Percentiles rank a stretch among this genome's conserved stretches.
phyloP scores from a whole-genome alignment of 2,113 vertebrate species.

The Microtus oregoni region DNA sequence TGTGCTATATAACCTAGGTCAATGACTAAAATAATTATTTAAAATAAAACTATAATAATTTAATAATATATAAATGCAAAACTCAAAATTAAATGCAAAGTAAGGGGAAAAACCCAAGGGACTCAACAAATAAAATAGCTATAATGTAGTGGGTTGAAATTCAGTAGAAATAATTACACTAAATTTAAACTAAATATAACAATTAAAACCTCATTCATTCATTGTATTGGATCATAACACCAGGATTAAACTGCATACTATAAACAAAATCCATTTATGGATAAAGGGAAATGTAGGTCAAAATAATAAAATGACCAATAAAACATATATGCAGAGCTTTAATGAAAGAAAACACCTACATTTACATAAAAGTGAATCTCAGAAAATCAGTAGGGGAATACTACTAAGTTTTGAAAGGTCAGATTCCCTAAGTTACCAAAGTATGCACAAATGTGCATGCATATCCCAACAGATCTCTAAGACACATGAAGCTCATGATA shows the following conservation, averaged over 20 bases:
- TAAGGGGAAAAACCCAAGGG: neutral
- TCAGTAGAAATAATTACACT: neutral
- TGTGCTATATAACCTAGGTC: neutral
- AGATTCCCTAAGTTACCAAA: neutral
- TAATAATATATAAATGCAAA: neutral
- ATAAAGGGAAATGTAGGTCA: neutral
- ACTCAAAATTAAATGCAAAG: slow-evolving; percentile 1
- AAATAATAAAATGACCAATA: neutral
- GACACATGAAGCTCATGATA: neutral
- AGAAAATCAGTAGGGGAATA: neutral
- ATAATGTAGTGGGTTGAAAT: neutral
- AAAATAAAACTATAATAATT: slow-evolving; percentile 44
- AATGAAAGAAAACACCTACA: slow-evolving; percentile 15
- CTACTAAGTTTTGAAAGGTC: neutral
- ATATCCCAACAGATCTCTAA: neutral
- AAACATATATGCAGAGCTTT: neutral
- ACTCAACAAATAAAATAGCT: neutral
- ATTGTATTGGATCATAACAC: neutral
- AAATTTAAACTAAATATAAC: neutral
- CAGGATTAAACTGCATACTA: neutral
- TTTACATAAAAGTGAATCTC: neutral
- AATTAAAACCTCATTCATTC: neutral
- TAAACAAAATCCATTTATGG: neutral
- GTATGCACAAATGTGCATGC: neutral
- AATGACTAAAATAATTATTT: slow-evolving; percentile 21